These are phyloP conservation scores for Aurelia sp. DNA, from an alignment of 30 jellyfish, hydroid and myxozoan species.

Conservation along the genomic window DNA sequence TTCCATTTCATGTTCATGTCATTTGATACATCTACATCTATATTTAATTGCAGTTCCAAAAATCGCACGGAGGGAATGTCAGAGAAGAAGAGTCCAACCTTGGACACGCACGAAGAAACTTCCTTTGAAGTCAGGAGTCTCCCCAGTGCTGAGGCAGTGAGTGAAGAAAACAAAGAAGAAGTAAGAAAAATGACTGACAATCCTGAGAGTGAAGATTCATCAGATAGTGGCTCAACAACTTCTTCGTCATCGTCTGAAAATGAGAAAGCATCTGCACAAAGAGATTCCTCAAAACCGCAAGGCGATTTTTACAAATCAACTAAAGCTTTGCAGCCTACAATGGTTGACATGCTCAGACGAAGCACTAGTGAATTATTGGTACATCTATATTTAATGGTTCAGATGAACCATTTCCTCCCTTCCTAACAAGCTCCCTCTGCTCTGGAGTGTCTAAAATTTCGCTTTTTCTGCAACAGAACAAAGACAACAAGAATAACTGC, in stretches of 20 bases:
- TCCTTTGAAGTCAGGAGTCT: background rate
- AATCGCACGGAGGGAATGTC: no score
- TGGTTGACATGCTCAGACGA: conserved; percentile 24
- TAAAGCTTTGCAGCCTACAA: conserved; percentile 31
- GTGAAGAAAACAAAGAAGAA: background rate
- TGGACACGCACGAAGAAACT: background rate
- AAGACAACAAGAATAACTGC: no score
- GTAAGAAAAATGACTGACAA: background rate
- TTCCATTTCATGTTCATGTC: no score
- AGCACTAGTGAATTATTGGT: conserved; percentile 45
- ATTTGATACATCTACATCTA: no score
- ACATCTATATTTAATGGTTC: no score
- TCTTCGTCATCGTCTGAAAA: conserved; percentile 29
- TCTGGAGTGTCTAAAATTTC: no score
- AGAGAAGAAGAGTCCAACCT: background rate
- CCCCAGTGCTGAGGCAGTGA: background rate
- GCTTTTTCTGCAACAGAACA: no score
- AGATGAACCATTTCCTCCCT: no score
- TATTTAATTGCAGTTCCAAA: no score
- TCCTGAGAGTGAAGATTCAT: conserved; percentile 23
- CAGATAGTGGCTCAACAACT: conserved; percentile 18
- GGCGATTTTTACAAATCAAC: conserved; percentile 20
- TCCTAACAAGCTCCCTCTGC: no score
- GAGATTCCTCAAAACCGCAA: conserved; percentile 3
- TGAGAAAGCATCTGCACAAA: conserved; percentile 6